Base-by-base conservation (phyloP, 2,797 vertebrate species). In the Eospalax fontanierii region DNA sequence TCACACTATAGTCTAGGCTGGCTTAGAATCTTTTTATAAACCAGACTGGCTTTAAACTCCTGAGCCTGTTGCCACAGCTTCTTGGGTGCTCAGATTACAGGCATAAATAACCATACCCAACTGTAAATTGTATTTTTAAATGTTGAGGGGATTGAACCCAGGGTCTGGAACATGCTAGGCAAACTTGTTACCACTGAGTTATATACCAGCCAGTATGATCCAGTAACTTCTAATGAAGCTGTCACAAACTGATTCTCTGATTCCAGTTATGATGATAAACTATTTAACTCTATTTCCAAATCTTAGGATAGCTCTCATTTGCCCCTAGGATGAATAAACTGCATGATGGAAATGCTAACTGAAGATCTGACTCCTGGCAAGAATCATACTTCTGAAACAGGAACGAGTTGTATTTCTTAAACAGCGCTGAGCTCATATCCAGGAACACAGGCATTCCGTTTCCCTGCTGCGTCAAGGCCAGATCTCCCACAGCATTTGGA, bases 351-450 rank as follows among this genome's bases (percentile, higher is more conserved):
- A 94, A 93, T 0, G 0, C 6, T 43, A 68, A 90, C 73, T 76
- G 50, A 59, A 14, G 38, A 33, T 65, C 85, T 74, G 83, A 78
- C 73, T 92, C 68, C 65, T 75, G 90, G 90, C 82, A 59, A 54
- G 70, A 54, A 9, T 84, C 78, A 74, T 24, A 59, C n/a, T 84
- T 87, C 81, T 61, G 59, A 96, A 90, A 75, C 79, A 86, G 93
- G 95, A 95, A 95, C 74, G 80, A 59, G 78, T 4, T 96, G 89
- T 96, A 50, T 96, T 94, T 97, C 96, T 97, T 97, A 96, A 96
- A 96, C 46, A 11, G 92, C 1, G 21, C 59, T 1, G 12, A n/a
- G 57, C 82, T 97, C 87, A 59, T 22, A 87, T 97, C 95, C 94
- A 97, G 95, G 89, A 95, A 95, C 66, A 84, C n/a, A 57, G 94